These are phyloP conservation scores for Seriola dumerili DNA, from an alignment of 2,113 vertebrate genomes.

Conservation along the genomic window DNA sequence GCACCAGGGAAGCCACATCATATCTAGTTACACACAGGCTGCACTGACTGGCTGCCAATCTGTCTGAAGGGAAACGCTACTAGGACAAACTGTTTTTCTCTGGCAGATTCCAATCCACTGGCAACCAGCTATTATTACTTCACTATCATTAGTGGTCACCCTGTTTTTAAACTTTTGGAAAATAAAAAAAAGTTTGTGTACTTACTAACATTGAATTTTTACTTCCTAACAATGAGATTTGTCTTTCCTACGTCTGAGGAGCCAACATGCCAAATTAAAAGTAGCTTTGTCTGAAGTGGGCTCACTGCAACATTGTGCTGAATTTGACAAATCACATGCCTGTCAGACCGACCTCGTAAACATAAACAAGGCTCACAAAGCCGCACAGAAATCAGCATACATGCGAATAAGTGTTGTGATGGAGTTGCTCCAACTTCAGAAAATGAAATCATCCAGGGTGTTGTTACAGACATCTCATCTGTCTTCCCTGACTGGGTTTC, in stretches of 20 bases:
- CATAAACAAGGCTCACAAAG: slow-evolving; percentile 17
- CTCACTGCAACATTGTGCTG: neutral
- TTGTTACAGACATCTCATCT: neutral
- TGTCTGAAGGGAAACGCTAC: slow-evolving; percentile 66
- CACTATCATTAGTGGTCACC: slow-evolving; percentile 67
- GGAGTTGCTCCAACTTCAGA: neutral
- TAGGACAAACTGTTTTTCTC: slow-evolving; percentile 62
- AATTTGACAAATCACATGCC: slow-evolving; percentile 40
- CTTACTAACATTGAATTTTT: neutral
- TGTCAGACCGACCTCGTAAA: slow-evolving; percentile 32
- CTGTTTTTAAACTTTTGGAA: slow-evolving; percentile 47
- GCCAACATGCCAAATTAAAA: neutral
- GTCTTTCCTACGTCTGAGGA: neutral
- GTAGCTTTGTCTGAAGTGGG: neutral
- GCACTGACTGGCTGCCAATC: slow-evolving; percentile 70
- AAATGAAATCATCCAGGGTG: slow-evolving; percentile 25
- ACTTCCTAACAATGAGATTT: neutral
- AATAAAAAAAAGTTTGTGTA: neutral
- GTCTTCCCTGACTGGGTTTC: slow-evolving; percentile 1
- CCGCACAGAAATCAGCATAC: neutral
- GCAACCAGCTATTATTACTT: slow-evolving; percentile 65
- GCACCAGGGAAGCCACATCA: slow-evolving; percentile 65
- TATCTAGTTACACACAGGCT: slow-evolving; percentile 74
- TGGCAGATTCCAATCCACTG: slow-evolving; percentile 44
- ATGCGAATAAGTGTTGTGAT: neutral